Percentiles rank a stretch among this genome's conserved stretches.
Conservation (phyloP, 1,140 invertebrate genomes). For the Plectrocnemia conspersa region DNA sequence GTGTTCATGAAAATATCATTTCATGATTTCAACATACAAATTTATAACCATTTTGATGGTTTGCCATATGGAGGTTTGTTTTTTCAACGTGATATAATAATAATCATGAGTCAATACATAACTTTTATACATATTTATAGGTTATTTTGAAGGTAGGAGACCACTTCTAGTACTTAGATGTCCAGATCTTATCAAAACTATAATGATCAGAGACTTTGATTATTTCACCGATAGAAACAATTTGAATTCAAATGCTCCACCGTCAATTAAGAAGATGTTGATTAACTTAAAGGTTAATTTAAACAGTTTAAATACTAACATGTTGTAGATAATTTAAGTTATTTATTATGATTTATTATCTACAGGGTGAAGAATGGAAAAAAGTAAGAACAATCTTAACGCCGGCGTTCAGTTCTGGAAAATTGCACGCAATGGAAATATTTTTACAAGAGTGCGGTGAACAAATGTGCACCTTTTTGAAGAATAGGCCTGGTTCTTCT, state of each 20-base stretch:
- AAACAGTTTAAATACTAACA: background rate
- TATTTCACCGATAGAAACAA: conserved; percentile 51
- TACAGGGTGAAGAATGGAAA: conserved; percentile 39
- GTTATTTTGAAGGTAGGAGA: conserved; percentile 49
- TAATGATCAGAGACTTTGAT: conserved; percentile 56
- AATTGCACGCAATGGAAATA: conserved; percentile 37
- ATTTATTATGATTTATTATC: conserved; percentile 6
- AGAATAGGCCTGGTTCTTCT: conserved; percentile 22
- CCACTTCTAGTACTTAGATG: conserved; percentile 47
- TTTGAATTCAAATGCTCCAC: conserved; percentile 38
- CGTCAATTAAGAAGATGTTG: conserved; percentile 29
- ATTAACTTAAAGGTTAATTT: conserved; percentile 32
- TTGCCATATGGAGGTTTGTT: conserved; percentile 45
- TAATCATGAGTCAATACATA: background rate
- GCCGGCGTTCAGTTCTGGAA: conserved; percentile 38
- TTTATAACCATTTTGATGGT: conserved; percentile 48
- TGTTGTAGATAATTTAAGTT: background rate
- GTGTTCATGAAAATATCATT: conserved; percentile 44
- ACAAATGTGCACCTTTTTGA: conserved; percentile 31
- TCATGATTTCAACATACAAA: conserved; percentile 45
- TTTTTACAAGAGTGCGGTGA: conserved; percentile 30
- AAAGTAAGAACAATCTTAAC: conserved; percentile 31
- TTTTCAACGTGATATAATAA: background rate
- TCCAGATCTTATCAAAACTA: conserved; percentile 52
- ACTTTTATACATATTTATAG: conserved; percentile 36